A percentile compares a stretch with the other conserved stretches of the same genome.
Evolutionary conservation across 2,888 invertebrate genomes (phyloP).

Genomic region (Phasia obesa): DNA sequence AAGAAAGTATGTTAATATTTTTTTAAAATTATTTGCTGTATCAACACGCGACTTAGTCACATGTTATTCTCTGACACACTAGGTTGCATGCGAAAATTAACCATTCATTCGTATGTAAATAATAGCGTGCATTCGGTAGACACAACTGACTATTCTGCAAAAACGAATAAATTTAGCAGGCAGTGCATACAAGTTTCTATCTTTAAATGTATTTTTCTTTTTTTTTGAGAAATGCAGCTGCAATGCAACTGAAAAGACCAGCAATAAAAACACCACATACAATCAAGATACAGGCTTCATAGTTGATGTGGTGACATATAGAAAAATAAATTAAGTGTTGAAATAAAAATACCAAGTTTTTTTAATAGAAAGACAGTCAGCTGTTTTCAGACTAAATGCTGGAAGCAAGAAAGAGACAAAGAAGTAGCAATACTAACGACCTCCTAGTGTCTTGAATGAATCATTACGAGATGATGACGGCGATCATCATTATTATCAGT

Average conservation of each 20-base stretch:
- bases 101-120: not conserved
- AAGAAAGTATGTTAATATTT: constrained; percentile 13
- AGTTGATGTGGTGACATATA: constrained; percentile 59
- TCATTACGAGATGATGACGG: constrained; percentile 42
- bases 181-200: not conserved
- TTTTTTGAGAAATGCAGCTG: constrained; percentile 43
- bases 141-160: constrained; percentile 31
- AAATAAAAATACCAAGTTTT: constrained; percentile 31
- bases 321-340: constrained; percentile 62
- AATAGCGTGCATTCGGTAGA: constrained; percentile 1
- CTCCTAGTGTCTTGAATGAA: constrained; percentile 65
- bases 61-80: constrained; percentile 42
- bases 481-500: constrained; percentile 15
- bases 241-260: constrained; percentile 31
- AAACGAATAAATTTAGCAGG: constrained; percentile 32
- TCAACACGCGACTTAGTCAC: constrained; percentile 67
- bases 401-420: constrained; percentile 22
- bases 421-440: constrained; percentile 61
- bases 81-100: constrained; percentile 47
- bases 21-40: constrained; percentile 52
- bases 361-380: constrained; percentile 48
- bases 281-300: constrained; percentile 50
- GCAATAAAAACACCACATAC: constrained; percentile 24
- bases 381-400: constrained; percentile 52
- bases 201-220: not conserved